Evolutionary conservation across 2,888 invertebrate species (phyloP).

Genomic region (Margaritifera margaritifera): DNA sequence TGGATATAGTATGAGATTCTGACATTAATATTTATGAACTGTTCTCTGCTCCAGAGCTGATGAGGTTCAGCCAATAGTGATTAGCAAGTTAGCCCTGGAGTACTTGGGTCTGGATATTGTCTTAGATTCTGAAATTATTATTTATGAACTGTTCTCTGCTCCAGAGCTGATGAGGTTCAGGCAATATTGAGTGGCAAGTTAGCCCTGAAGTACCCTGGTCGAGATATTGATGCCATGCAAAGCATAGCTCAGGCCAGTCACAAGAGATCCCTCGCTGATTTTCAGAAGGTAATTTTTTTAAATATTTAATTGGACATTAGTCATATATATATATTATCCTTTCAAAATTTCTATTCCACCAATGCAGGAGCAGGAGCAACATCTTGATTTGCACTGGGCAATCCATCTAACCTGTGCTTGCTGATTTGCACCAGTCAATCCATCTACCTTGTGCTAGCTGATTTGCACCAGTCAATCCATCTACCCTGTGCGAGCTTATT

Average conservation of each 20-base stretch:
- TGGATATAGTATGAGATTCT: no score
- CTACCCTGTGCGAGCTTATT: no score
- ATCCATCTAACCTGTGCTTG: no score
- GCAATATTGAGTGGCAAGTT: slow-evolving; percentile 96
- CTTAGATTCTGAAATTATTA: no score
- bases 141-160: slow-evolving; percentile 24
- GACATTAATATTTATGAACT: no score
- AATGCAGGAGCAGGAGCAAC: no score
- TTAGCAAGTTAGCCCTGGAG: slow-evolving; percentile 96
- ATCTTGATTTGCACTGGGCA: no score
- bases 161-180: slow-evolving; percentile 94
- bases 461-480: no score
- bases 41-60: slow-evolving; percentile 81
- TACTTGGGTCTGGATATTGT: slow-evolving; percentile 95
- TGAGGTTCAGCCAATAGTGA: slow-evolving; percentile 94
- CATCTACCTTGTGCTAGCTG: no score
- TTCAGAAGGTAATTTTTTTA: slow-evolving; percentile 80
- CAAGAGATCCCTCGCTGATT: slow-evolving; percentile 96
- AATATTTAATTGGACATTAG: neutral
- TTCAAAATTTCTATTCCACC: neutral
- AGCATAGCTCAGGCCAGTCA: slow-evolving; percentile 96
- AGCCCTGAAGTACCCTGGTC: slow-evolving; percentile 95
- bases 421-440: no score
- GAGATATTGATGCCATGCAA: slow-evolving; percentile 98
- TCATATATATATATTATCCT: neutral